Evolutionary conservation across 2,888 invertebrate genomes (phyloP).

Genomic region (Xestia rhomboidea): DNA sequence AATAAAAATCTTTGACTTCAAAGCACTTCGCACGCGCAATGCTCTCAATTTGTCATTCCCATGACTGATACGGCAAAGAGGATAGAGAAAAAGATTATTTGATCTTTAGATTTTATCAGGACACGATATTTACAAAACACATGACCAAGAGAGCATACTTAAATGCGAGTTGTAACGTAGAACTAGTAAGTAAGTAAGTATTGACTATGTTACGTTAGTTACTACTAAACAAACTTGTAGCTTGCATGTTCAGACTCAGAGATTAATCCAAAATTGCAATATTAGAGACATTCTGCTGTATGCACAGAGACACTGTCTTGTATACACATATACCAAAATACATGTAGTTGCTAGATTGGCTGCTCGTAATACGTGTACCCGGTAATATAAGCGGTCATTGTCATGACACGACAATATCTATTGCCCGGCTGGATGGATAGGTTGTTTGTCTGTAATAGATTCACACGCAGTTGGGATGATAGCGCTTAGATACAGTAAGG

Average conservation of each 20-base stretch:
- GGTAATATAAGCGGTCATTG: conserved; percentile 42
- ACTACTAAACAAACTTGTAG: not conserved
- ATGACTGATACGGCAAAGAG: not conserved
- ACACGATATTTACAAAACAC: not conserved
- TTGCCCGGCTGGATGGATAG: conserved; percentile 35
- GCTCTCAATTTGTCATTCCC: not conserved
- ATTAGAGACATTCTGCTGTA: not conserved
- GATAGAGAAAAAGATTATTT: not conserved
- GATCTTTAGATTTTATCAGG: not conserved
- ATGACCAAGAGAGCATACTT: not conserved
- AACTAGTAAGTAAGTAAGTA: not conserved
- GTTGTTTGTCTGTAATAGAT: conserved; percentile 43
- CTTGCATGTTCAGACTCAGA: not conserved
- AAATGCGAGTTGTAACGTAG: not conserved
- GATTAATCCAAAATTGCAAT: not conserved
- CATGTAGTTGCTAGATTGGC: conserved; percentile 21
- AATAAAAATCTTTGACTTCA: not conserved
- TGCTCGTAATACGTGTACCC: conserved; percentile 11
- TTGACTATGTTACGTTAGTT: not conserved
- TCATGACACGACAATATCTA: conserved; percentile 45
- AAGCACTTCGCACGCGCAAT: not conserved
- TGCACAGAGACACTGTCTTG: not conserved
- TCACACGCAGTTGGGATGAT: conserved; percentile 27
- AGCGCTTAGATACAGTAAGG: not conserved
- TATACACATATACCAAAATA: not conserved